Evolutionary conservation across 1,140 invertebrate genomes (phyloP).

Genomic region (Chironomus striatipennis): DNA sequence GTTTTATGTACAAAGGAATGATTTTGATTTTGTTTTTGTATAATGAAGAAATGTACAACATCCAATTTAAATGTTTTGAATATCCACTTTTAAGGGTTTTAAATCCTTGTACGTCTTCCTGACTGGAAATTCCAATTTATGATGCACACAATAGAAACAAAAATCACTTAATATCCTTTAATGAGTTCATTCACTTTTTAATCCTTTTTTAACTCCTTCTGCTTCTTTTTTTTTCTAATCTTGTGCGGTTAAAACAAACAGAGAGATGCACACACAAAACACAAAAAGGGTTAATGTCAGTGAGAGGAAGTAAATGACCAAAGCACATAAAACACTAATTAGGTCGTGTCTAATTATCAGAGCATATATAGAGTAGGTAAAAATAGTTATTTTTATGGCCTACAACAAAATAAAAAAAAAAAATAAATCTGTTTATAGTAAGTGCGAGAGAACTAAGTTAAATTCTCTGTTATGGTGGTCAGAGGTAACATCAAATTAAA

Average conservation of each 20-base stretch:
- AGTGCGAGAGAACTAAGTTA: no score
- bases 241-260: neutral
- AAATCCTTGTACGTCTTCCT: no score
- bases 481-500: neutral
- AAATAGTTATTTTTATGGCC: no score
- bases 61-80: neutral
- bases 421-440: no score
- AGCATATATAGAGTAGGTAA: neutral
- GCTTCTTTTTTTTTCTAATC: neutral
- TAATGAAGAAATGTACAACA: neutral
- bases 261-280: no score
- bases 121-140: neutral
- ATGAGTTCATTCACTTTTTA: neutral
- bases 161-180: neutral
- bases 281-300: no score
- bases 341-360: slow-evolving; percentile 10
- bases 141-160: neutral
- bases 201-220: neutral
- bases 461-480: slow-evolving; percentile 17
- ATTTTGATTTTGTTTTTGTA: neutral
- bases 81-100: neutral
- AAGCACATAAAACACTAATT: neutral
- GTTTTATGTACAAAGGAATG: neutral
- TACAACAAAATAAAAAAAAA: no score
- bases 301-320: neutral